Base-by-base conservation (phyloP, 2,113 vertebrate genomes). In the Lepidothrix coronata region DNA sequence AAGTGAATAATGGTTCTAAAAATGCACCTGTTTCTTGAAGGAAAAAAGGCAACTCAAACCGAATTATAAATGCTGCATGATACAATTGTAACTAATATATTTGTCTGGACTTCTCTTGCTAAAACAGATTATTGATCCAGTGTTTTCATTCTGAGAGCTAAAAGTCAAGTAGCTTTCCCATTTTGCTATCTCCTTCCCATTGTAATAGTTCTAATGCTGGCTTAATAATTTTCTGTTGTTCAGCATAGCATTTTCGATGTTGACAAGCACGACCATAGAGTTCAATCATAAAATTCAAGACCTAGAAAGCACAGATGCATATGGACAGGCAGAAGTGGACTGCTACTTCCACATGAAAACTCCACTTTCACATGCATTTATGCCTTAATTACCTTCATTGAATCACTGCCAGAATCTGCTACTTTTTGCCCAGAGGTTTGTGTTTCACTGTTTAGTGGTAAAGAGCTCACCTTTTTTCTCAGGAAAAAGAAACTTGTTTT, bases 401-500 rank as follows among this genome's bases (percentile, higher is more conserved):
- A 91, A 41, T 90, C 80, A 27, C 67, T 1, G 0, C 37, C 9
- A 2, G 54, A 94, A 62, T 74, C 85, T 65, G 84, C 27, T 59
- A 49, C 55, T 44, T 81, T 46, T 39, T 89, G 80, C 85, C 92
- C 88, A 91, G 88, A 87, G 27, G 37, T 89, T 95, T 91, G 65
- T 63, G 81, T 94, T 95, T 89, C 72, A 57, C 88, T 85, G 13
- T 52, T 88, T 24, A 46, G 66, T 86, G 71, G 88, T 65, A 49
- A 97, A 96, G 88, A 89, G 88, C 93, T 95, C 58, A 37, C 62
- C 0, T 3, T 89, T 94, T 89, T 91, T 89, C 95, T 97, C 96
- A 95, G 94, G 93, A 96, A 96, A 0, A 37, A 95, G 89, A 93
- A 95, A 92, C 52, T 43, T 66, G 30, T 89, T 96, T 94, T 95